phyloP scores from a whole-genome alignment of 2,888 invertebrate genomes.

The Ceriagrion tenellum region DNA sequence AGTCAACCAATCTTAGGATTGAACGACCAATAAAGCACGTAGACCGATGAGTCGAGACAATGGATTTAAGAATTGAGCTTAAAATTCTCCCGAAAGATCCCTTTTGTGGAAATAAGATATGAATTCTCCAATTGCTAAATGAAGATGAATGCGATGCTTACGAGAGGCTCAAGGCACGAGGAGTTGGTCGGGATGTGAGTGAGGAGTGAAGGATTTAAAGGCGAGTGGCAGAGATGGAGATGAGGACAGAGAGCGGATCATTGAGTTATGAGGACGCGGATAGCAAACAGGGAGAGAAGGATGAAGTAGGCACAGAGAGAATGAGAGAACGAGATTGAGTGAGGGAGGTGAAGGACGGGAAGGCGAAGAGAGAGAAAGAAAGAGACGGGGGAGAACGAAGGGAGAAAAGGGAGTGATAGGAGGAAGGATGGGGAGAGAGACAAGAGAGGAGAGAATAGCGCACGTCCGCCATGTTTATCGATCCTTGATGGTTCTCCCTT shows the following conservation, averaged over 20 bases:
- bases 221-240: too few species aligned
- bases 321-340: not conserved
- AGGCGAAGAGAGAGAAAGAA: not conserved
- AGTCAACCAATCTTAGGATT: too few species aligned
- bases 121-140: not conserved
- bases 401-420: constrained; percentile 15
- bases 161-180: not conserved
- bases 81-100: not conserved
- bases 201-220: not conserved
- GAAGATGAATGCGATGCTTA: not conserved
- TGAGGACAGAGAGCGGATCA: not conserved
- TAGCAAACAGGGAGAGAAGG: not conserved
- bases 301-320: not conserved
- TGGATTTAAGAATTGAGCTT: not conserved
- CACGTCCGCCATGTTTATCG: constrained; percentile 59
- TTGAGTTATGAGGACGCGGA: not conserved
- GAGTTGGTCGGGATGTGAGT: not conserved
- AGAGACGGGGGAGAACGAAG: not conserved
- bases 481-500: constrained; percentile 61
- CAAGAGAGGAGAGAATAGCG: constrained; percentile 33
- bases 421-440: not conserved
- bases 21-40: too few species aligned
- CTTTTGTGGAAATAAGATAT: not conserved
- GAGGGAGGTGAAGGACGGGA: too few species aligned
- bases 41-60: too few species aligned